Conservation (phyloP, 2,888 invertebrate genomes). For the Thera obeliscata region DNA sequence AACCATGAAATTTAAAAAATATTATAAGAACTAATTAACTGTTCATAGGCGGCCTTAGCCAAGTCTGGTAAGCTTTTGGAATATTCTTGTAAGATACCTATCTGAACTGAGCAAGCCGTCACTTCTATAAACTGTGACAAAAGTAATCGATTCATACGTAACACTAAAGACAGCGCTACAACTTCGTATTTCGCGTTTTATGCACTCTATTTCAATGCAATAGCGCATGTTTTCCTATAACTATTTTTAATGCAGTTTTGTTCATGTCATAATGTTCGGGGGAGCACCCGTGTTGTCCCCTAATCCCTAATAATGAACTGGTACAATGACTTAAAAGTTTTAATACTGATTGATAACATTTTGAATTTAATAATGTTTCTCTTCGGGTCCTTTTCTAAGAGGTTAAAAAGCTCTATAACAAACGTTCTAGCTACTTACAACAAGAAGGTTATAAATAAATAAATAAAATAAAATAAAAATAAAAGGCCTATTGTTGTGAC, state of each 20-base stretch:
- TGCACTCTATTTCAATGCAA: constrained; percentile 14
- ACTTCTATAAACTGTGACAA: constrained; percentile 43
- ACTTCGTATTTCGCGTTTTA: constrained; percentile 20
- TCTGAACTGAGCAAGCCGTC: neutral
- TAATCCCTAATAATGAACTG: constrained; percentile 65
- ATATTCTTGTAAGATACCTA: no score
- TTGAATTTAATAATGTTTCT: constrained; percentile 9
- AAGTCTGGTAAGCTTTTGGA: no score
- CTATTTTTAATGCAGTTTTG: neutral
- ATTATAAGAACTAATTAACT: no score
- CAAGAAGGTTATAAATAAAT: no score
- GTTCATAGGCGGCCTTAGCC: no score
- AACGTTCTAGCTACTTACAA: no score
- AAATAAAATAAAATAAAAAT: no score
- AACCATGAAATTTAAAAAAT: no score
- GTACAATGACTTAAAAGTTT: constrained; percentile 59
- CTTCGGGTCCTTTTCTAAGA: no score
- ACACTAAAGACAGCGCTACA: constrained; percentile 74
- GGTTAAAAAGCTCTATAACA: no score
- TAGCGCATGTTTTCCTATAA: constrained; percentile 35
- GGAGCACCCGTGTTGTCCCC: constrained; percentile 46
- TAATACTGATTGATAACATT: constrained; percentile 51
- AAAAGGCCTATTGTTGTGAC: no score
- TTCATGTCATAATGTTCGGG: constrained; percentile 32
- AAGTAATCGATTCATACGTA: constrained; percentile 75